phyloP scores from a whole-genome alignment of 2,113 vertebrate species.

The Micromys minutus region DNA sequence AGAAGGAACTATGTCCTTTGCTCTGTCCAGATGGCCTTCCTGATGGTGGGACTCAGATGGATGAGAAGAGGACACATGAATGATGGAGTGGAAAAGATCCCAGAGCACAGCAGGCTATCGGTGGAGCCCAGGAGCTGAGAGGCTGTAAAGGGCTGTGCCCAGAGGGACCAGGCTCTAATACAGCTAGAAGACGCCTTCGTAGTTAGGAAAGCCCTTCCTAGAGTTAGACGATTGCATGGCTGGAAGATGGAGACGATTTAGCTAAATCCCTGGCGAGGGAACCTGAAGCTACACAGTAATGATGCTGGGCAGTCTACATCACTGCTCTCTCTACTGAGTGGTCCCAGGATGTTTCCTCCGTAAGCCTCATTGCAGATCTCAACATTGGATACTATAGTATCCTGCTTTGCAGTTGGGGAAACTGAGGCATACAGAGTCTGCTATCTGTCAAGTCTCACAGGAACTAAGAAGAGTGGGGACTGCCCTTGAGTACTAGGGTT shows the following conservation, averaged over 20 bases:
- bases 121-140: background rate
- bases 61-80: accelerated
- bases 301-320: background rate
- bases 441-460: background rate
- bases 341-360: background rate
- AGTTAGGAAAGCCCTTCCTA: background rate
- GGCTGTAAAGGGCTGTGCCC: accelerated
- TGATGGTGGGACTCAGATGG: background rate
- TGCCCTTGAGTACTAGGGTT: background rate
- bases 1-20: background rate
- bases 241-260: background rate
- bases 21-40: background rate
- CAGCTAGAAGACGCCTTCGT: background rate
- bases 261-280: background rate
- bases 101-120: no score
- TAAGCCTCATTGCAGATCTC: background rate
- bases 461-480: background rate
- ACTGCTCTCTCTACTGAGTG: background rate
- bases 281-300: background rate
- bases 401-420: background rate
- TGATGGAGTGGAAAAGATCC: accelerated
- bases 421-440: background rate
- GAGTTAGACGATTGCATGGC: background rate
- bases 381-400: accelerated
- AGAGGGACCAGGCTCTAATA: background rate